Percentiles rank a stretch among this genome's conserved stretches.
Evolutionary conservation across 2,113 vertebrate species (phyloP).

Genomic region (Illadopsis cleaveri): DNA sequence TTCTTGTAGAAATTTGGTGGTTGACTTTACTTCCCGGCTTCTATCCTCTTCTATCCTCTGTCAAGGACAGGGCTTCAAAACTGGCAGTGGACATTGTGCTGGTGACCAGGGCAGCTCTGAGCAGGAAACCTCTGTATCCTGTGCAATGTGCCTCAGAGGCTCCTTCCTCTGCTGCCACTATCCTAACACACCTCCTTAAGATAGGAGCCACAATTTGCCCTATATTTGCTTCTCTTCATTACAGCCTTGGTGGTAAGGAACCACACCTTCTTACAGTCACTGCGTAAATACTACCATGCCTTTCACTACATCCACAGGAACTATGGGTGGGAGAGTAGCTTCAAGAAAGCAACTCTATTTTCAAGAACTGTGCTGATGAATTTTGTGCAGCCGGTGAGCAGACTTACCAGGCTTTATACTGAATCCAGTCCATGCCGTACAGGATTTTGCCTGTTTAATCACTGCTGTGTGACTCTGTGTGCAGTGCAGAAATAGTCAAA

Average conservation of each 20-base stretch:
- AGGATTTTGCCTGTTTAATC: conserved; percentile 7
- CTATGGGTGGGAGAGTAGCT: neutral
- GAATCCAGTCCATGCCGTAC: neutral
- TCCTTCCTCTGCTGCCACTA: neutral
- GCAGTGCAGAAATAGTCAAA: neutral
- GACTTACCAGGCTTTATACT: neutral
- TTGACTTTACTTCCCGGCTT: neutral
- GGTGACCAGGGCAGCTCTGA: neutral
- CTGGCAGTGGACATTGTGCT: neutral
- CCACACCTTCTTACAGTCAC: neutral
- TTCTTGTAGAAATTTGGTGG: neutral
- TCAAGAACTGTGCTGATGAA: neutral
- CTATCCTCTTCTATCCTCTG: neutral
- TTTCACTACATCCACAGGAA: neutral
- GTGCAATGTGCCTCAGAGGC: neutral
- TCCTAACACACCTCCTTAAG: neutral
- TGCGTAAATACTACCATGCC: neutral
- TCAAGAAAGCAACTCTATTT: neutral
- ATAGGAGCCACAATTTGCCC: neutral
- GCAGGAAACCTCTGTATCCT: neutral
- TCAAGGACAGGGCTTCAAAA: neutral
- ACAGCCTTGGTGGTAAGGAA: neutral
- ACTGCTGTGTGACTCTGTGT: neutral
- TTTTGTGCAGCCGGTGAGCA: neutral
- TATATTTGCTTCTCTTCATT: neutral